These are phyloP conservation scores for Bombus balteatus DNA, from an alignment of 1,140 invertebrate species.

Conservation along the genomic window DNA sequence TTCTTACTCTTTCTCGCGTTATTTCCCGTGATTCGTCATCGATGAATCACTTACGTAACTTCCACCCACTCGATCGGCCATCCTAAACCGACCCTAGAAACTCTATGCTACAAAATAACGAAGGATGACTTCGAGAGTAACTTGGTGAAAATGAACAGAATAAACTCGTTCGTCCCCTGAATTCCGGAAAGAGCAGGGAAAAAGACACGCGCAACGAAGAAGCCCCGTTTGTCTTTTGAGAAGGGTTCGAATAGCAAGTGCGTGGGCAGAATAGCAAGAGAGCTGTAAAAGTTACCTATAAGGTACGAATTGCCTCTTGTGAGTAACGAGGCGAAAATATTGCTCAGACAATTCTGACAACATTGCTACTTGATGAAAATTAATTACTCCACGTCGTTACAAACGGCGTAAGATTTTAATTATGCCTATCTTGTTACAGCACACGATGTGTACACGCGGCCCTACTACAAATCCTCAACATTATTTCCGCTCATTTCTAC, in stretches of 20 bases:
- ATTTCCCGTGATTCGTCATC: neutral
- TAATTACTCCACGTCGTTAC: neutral
- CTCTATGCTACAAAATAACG: neutral
- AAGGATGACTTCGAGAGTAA: neutral
- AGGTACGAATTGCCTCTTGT: slow-evolving; percentile 5
- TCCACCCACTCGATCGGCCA: neutral
- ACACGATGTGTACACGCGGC: too few relatives aligned
- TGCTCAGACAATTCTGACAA: too few relatives aligned
- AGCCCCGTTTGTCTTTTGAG: slow-evolving; percentile 16
- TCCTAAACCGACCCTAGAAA: neutral
- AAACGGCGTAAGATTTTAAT: neutral
- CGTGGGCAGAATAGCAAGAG: slow-evolving; percentile 4
- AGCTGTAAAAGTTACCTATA: neutral
- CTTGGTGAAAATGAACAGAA: neutral
- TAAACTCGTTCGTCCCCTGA: neutral
- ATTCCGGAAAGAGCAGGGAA: neutral
- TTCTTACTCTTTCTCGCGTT: too few relatives aligned
- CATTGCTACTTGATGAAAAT: neutral
- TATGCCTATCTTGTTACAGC: neutral
- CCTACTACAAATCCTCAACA: too few relatives aligned
- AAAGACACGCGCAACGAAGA: neutral
- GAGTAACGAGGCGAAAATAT: neutral
- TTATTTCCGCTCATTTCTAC: neutral
- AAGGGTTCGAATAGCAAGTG: neutral
- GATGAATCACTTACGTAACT: neutral